These are phyloP conservation scores for Actinemys pallida DNA, from an alignment of 2,113 vertebrate species.

Conservation along the genomic window DNA sequence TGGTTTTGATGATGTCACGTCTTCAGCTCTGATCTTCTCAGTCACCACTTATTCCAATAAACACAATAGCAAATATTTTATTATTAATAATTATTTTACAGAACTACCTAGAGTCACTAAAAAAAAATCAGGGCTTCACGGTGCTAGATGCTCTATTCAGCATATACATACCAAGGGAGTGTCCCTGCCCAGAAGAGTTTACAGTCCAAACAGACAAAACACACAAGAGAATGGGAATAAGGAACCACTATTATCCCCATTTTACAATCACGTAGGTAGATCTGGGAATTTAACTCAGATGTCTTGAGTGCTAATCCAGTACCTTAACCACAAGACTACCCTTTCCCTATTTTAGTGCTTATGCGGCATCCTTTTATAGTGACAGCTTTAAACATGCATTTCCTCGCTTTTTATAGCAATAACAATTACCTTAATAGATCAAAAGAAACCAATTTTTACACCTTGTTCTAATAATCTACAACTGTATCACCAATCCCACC, in stretches of 20 bases:
- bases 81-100: not conserved
- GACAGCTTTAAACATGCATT: not conserved
- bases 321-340: accelerated
- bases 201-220: not conserved
- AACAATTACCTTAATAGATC: not conserved
- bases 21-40: too few species aligned
- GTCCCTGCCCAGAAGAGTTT: not conserved
- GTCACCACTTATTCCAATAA: not conserved
- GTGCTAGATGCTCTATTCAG: not conserved
- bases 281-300: not conserved
- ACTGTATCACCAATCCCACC: not conserved
- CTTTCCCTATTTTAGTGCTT: not conserved
- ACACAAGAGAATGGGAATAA: too few species aligned
- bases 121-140: not conserved
- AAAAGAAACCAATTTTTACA: not conserved
- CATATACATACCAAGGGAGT: too few species aligned
- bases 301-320: not conserved
- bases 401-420: not conserved
- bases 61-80: not conserved
- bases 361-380: not conserved
- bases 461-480: not conserved
- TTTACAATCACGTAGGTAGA: not conserved
- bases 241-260: too few species aligned
- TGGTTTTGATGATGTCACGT: too few species aligned
- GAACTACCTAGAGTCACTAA: not conserved